Conservation (phyloP, 2,113 vertebrate genomes). For the Porphyrio hochstetteri region DNA sequence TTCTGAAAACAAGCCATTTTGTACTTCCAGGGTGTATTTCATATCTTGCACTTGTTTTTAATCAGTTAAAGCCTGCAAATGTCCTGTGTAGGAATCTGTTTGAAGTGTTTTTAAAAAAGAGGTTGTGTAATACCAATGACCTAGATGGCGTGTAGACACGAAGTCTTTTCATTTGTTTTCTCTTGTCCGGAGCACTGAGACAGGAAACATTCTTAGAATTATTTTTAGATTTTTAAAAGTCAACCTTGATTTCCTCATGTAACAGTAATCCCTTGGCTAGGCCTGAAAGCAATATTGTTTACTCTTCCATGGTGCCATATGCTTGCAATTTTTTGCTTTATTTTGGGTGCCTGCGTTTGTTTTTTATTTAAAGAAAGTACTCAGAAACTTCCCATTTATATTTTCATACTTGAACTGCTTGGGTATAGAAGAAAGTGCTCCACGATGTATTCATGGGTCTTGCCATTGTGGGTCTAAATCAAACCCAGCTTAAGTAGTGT, state of each 20-base stretch:
- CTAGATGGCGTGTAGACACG: not conserved
- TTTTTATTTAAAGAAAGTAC: not conserved
- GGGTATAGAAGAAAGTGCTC: not conserved
- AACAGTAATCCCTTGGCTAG: not conserved
- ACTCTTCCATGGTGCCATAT: not conserved
- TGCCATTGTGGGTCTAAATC: not conserved
- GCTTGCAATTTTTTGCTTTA: not conserved
- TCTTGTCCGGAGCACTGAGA: not conserved
- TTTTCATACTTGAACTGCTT: not conserved
- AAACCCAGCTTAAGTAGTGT: not conserved
- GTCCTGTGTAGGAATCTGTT: slow-evolving; percentile 38
- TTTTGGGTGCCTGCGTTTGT: not conserved
- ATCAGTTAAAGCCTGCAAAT: not conserved
- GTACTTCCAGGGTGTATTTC: not conserved
- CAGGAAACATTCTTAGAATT: slow-evolving; percentile 50
- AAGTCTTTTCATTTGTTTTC: slow-evolving; percentile 42
- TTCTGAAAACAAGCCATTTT: not conserved
- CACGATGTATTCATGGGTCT: not conserved
- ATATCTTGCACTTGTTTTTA: slow-evolving; percentile 14
- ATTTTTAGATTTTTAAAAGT: slow-evolving; percentile 49
- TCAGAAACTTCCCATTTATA: not conserved
- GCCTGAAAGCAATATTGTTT: not conserved
- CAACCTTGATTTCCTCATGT: slow-evolving; percentile 36
- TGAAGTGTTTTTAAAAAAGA: slow-evolving; percentile 34
- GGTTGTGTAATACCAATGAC: not conserved